These are phyloP conservation scores for Rhynchomys soricoides DNA, from an alignment of 2,113 vertebrate genomes.

Conservation along the genomic window DNA sequence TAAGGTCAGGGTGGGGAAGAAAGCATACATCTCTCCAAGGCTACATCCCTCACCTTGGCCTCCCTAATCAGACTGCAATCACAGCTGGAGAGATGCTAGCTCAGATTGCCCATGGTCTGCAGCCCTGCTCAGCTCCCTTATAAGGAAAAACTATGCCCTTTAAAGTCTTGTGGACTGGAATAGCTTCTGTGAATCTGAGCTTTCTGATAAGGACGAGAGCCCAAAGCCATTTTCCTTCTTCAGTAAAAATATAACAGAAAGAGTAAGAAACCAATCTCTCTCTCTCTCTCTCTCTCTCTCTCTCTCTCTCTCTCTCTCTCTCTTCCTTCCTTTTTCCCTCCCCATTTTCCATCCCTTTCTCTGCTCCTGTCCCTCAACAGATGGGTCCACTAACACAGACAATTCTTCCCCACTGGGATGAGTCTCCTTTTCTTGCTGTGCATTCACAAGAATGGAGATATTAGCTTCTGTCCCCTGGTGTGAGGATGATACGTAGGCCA, in stretches of 20 bases:
- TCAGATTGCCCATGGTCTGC: conserved; percentile 64
- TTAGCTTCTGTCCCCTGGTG: conserved; percentile 59
- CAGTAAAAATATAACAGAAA: conserved; percentile 61
- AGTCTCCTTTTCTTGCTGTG: not conserved
- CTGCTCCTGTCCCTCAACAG: not conserved
- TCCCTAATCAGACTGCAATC: conserved; percentile 9
- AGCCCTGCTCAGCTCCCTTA: conserved; percentile 60
- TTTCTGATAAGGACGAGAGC: conserved; percentile 30
- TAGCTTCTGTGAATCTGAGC: conserved; percentile 55
- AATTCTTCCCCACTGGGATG: not conserved
- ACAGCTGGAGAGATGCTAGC: conserved; percentile 60
- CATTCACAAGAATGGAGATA: conserved; percentile 49
- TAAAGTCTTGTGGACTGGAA: conserved; percentile 61
- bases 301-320: not conserved
- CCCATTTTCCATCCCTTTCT: not conserved
- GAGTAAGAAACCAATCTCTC: not conserved
- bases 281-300: not conserved
- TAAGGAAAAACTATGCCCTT: conserved; percentile 79
- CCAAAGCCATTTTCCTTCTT: conserved; percentile 55
- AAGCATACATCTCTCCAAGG: not conserved
- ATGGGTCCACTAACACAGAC: not conserved
- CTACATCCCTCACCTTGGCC: conserved; percentile 25
- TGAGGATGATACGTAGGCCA: conserved; percentile 53
- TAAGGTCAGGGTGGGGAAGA: not conserved
- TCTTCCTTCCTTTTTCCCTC: no score